Conservation (phyloP, 2,113 vertebrate genomes). For the Callionymus lyra region DNA sequence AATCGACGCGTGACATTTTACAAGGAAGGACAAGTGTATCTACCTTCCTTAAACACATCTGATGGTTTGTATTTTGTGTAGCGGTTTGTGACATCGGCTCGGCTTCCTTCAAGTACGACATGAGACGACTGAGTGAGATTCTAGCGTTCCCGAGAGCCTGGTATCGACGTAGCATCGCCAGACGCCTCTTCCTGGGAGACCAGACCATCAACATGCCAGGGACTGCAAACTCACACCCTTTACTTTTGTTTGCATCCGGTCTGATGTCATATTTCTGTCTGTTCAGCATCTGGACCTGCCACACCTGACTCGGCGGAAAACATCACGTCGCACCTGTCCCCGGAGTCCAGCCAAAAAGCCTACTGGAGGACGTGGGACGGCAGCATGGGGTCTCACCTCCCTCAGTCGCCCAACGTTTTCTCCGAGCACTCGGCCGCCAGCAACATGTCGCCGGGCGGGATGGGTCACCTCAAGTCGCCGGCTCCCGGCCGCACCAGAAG, state of each 20-base stretch:
- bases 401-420: conserved; percentile 82
- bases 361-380: conserved; percentile 91
- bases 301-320: conserved; percentile 92
- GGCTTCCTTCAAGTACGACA: conserved; percentile 97
- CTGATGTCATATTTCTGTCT: conserved; percentile 7
- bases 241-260: neutral
- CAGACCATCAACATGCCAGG: conserved; percentile 94
- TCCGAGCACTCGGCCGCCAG: conserved; percentile 72
- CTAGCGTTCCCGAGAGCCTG: conserved; percentile 94
- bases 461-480: conserved; percentile 85
- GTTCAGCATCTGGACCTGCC: conserved; percentile 82
- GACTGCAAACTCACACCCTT: conserved; percentile 2
- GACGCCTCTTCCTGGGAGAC: conserved; percentile 92
- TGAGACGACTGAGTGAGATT: conserved; percentile 95
- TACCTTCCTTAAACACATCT: neutral
- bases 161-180: conserved; percentile 94
- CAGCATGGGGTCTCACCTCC: conserved; percentile 74
- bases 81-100: conserved; percentile 98
- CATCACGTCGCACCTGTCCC: conserved; percentile 84
- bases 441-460: conserved; percentile 77
- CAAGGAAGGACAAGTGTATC: neutral
- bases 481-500: conserved; percentile 82
- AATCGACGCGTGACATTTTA: neutral
- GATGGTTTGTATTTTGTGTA: conserved; percentile 27
- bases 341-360: conserved; percentile 87